These are phyloP conservation scores for Abscondita cerata DNA, from an alignment of 2,888 invertebrate species.

Conservation along the genomic window DNA sequence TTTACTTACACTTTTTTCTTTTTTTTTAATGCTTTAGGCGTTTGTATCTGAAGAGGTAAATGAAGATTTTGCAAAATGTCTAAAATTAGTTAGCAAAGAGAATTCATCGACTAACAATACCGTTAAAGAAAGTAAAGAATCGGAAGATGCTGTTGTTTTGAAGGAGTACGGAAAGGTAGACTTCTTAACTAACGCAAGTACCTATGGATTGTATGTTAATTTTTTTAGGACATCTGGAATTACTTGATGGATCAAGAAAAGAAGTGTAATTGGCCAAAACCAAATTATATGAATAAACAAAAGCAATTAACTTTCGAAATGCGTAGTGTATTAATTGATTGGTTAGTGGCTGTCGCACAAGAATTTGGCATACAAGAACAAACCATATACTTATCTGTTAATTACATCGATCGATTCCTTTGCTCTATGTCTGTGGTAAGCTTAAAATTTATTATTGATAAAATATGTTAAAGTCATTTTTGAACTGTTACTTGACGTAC, in stretches of 20 bases:
- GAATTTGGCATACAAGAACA: constrained; percentile 53
- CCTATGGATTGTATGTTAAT: too few species aligned
- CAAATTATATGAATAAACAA: constrained; percentile 54
- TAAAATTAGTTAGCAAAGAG: not conserved
- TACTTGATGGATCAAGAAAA: constrained; percentile 46
- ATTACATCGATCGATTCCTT: constrained; percentile 54
- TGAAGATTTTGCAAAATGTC: not conserved
- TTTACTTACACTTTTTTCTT: too few species aligned
- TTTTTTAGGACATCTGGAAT: constrained; percentile 47
- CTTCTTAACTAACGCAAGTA: too few species aligned
- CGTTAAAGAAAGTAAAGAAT: not conserved
- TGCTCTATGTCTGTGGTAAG: constrained; percentile 54
- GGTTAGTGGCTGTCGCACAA: constrained; percentile 52
- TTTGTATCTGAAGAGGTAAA: too few species aligned
- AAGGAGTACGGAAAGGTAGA: constrained; percentile 4
- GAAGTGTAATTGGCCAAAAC: constrained; percentile 41
- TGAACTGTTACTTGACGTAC: too few species aligned
- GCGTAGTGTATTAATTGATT: constrained; percentile 53
- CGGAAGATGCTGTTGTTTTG: not conserved
- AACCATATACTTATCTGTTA: constrained; percentile 52
- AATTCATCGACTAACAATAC: not conserved
- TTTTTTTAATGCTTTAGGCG: too few species aligned
- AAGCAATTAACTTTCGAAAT: constrained; percentile 49
- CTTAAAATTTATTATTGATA: not conserved
- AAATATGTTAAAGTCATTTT: constrained; percentile 5